Conservation (phyloP, 2,113 vertebrate species). For the Dissostichus mawsoni region DNA sequence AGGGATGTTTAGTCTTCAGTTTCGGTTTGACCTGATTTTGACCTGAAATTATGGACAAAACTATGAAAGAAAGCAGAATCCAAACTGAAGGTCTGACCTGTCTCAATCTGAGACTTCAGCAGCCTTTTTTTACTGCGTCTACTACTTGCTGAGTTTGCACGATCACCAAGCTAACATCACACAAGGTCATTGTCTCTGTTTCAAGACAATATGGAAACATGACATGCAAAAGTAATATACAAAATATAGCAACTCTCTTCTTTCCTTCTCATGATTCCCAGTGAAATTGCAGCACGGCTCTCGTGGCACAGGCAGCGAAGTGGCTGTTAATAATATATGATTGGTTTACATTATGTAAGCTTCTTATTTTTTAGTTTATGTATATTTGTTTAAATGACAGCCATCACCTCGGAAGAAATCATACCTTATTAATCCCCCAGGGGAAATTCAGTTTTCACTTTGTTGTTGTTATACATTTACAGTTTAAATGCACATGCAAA, state of each 20-base stretch:
- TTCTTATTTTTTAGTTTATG: background rate
- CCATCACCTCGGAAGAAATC: background rate
- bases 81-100: background rate
- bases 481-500: no score
- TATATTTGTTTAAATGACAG: background rate
- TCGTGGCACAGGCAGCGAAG: background rate
- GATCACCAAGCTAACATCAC: background rate
- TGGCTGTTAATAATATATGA: background rate
- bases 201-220: background rate
- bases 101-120: background rate
- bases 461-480: no score
- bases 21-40: background rate
- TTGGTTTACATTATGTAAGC: background rate
- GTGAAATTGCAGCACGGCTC: background rate
- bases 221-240: background rate
- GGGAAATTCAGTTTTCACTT: no score
- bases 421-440: no score
- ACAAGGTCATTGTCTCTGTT: background rate
- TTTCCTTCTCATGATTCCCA: background rate
- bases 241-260: background rate
- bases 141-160: background rate
- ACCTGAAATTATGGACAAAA: background rate
- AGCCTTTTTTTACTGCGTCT: background rate
- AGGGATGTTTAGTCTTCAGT: background rate
- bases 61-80: background rate